Base-by-base conservation (phyloP, 2,113 vertebrate genomes). In the Tenrec ecaudatus region DNA sequence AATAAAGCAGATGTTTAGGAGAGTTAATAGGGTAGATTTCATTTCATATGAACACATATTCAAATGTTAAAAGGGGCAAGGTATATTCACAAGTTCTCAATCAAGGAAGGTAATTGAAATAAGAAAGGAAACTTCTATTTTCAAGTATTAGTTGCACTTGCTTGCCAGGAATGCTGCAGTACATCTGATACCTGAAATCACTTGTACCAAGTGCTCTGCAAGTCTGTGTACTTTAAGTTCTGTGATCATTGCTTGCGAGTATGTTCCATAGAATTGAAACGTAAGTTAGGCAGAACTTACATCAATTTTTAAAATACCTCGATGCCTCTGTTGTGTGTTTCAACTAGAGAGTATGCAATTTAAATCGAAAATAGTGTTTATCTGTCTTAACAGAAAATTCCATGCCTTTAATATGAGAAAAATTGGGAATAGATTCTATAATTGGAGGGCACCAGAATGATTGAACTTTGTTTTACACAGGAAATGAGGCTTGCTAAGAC, bases 191-290 rank as follows among this genome's bases (percentile, higher is more conserved):
- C 25, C 71, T 95, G 96, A 94, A 91, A 84, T 7, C 3, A 64
- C 84, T 90, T 93, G 75, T 90, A 94, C 82, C 96, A 94, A 92
- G 94, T 88, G 76, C 83, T 90, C 94, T 60, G 77, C 66, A 90
- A 83, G 23, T 58, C 83, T 78, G 11, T 83, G 3, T 69, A 92
- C 57, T 97, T 93, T 95, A 95, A 53, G 17, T 89, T 81, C 89
- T 92, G 53, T 64, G 19, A 94, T 97, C 95, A 82, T 95, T 91
- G 14, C 16, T 94, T 93, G 90, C 94, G 92, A 96, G 89, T 71
- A 81, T 2, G 80, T 58, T 43, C 95, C n/a, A 82, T 1, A 62
- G 17, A 38, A 57, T 84, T 93, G 60, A 97, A 96, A 86, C 22
- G 88, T 71, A 94, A 94, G 23, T 58, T 87, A 95, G 93, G 80